Evolutionary conservation across 2,888 invertebrate genomes (phyloP), one percentile per base, ranked within the genome.

Genomic region (Nysson spinosus): DNA sequence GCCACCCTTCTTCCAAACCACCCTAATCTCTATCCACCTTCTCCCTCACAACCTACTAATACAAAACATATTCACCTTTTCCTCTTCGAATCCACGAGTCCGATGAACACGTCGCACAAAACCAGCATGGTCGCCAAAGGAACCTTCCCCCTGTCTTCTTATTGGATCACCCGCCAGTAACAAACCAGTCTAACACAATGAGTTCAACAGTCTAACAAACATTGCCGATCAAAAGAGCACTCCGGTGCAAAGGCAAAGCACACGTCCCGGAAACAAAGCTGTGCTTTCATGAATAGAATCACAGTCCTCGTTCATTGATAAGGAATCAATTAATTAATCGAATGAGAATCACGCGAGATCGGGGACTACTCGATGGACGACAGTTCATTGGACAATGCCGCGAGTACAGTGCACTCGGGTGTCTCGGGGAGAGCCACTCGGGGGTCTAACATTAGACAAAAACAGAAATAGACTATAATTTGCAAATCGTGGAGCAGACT

Each of bases 391-490:
- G 77, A 73, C 69, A 74, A 71, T 68, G 75, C 62, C 54, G 51
- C 37, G 56, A 54, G 61, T 75, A 66, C 63, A 69, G 64, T 71
- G 75, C 57, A 70, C 67, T 69, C 63, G 60, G 43, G 17, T 14
- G 32, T 39, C 37, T n/a, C n/a, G 51, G 66, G 55, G 43, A 62
- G 61, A 22, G 63, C 65, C 69, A 70, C 52, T 70, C 66, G 65
- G 34, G n/a, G 30, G 44, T 75, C 83, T 83, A 83, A 82, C 80
- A 83, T 83, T 83, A 83, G 83, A 78, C 80, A 75, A 79, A 79
- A 75, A 73, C 81, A 77, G 77, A 83, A 83, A 83, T 83, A 82
- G 80, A 79, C 70, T 75, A 82, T 83, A 83, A 83, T 82, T 81
- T 74, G 78, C 74, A 77, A 82, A 83, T 79, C 72, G 72, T 63